Percentiles rank a stretch among this genome's conserved stretches.
Conservation (phyloP, 1,140 invertebrate genomes). For the Aphelinus certus region DNA sequence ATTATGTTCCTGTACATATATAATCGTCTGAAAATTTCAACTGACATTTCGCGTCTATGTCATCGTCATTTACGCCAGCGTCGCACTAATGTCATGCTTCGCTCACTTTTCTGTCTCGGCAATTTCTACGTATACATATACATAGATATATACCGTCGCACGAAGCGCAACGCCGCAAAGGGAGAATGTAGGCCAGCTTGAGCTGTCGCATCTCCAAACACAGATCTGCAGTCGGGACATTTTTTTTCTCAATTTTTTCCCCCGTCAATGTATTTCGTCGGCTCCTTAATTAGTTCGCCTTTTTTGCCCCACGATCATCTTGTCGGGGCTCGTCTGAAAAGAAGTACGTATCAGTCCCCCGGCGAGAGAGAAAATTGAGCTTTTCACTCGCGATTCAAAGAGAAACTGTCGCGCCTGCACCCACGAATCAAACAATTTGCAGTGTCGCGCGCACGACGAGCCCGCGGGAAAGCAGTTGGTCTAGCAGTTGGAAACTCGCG, state of each 20-base stretch:
- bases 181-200: slow-evolving; percentile 34
- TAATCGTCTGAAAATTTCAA: background rate
- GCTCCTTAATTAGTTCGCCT: slow-evolving; percentile 25
- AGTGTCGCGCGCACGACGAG: too few species aligned
- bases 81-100: slow-evolving; percentile 22
- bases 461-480: too few species aligned
- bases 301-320: background rate
- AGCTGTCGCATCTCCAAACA: slow-evolving; percentile 30
- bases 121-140: too few species aligned
- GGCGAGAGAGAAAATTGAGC: too few species aligned
- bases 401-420: too few species aligned
- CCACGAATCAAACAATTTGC: too few species aligned
- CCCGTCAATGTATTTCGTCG: slow-evolving; percentile 15
- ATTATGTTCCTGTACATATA: slow-evolving; percentile 8
- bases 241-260: slow-evolving; percentile 21
- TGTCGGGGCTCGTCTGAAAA: too few species aligned
- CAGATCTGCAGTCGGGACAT: slow-evolving; percentile 19
- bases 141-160: too few species aligned
- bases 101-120: background rate
- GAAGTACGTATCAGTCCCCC: too few species aligned
- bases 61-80: background rate
- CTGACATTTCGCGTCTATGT: background rate
- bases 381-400: too few species aligned
- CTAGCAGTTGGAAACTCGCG: too few species aligned
- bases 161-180: background rate